A percentile compares a stretch with the other conserved stretches of the same genome.
phyloP scores from a whole-genome alignment of 2,888 invertebrate genomes.

The Kuschelorhynchus macadamiae region DNA sequence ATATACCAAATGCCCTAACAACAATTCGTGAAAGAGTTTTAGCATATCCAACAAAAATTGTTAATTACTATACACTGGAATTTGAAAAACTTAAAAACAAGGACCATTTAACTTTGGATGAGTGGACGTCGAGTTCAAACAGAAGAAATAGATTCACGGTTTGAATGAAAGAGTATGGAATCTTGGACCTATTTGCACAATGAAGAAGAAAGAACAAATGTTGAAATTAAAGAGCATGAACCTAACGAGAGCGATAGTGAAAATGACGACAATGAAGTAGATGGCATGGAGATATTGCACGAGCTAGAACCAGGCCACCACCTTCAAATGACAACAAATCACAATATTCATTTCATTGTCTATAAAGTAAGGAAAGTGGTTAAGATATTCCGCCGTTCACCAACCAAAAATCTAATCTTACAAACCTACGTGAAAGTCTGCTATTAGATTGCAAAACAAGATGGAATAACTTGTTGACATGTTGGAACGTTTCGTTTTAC shows the following conservation, averaged over 20 bases:
- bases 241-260: conserved; percentile 5
- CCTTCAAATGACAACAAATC: conserved; percentile 19
- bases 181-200: no score
- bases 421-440: conserved; percentile 37
- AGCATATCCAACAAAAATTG: no score
- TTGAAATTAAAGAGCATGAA: conserved; percentile 7
- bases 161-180: no score
- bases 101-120: no score
- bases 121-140: no score
- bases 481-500: conserved; percentile 34
- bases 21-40: no score
- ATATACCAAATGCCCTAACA: no score
- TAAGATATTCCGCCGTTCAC: conserved; percentile 33
- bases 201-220: conserved; percentile 9
- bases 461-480: conserved; percentile 37
- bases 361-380: conserved; percentile 42
- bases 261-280: conserved; percentile 4
- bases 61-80: no score
- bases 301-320: conserved; percentile 16
- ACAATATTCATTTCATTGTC: conserved; percentile 20
- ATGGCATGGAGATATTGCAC: not conserved
- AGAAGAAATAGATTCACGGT: no score
- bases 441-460: conserved; percentile 36
- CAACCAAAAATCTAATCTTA: conserved; percentile 45
- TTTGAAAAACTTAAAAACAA: no score